phyloP scores from a whole-genome alignment of 1,140 invertebrate species.

The Aphis craccivora region DNA sequence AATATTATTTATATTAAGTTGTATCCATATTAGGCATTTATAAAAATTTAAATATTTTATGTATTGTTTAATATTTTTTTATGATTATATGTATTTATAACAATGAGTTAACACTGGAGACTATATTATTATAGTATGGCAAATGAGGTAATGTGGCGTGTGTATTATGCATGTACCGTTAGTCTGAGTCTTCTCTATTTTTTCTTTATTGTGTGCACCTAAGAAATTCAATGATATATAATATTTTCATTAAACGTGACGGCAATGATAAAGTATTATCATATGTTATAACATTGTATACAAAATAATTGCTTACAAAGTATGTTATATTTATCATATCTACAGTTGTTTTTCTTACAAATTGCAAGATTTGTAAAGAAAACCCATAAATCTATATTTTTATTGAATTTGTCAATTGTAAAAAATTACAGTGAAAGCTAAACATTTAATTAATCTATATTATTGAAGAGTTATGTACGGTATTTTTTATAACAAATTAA shows the following conservation, averaged over 20 bases:
- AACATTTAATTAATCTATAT: no score
- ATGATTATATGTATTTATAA: background rate
- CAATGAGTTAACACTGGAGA: background rate
- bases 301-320: background rate
- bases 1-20: background rate
- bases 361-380: background rate
- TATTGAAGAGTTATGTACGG: no score
- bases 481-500: background rate
- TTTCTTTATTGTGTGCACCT: slow-evolving; percentile 22
- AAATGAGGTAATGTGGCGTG: background rate
- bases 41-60: background rate
- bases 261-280: slow-evolving; percentile 33
- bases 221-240: slow-evolving; percentile 39
- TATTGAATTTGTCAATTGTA: no score
- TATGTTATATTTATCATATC: background rate
- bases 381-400: background rate
- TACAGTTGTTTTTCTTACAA: background rate
- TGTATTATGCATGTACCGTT: slow-evolving; percentile 35
- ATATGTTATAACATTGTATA: background rate
- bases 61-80: background rate
- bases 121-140: background rate
- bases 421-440: no score
- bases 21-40: background rate
- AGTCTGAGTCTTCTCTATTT: slow-evolving; percentile 47
- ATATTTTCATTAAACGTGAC: slow-evolving; percentile 26